Conservation (phyloP, 2,888 invertebrate species). For the Cosmorhoe ocellata region DNA sequence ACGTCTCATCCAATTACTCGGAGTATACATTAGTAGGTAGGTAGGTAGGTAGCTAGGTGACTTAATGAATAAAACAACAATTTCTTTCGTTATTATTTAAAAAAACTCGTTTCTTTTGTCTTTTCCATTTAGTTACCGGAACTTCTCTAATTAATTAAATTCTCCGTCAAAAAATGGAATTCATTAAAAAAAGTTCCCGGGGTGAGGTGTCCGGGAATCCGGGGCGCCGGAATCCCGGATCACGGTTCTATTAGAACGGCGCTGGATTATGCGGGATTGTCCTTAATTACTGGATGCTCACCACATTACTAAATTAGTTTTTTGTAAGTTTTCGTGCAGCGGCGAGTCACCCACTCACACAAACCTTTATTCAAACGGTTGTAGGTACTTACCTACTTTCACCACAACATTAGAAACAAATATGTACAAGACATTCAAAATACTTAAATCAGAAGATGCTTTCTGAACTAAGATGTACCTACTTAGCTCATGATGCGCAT, state of each 20-base stretch:
- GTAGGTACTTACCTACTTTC: too few relatives aligned
- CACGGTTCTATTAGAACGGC: constrained; percentile 63
- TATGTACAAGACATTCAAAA: too few relatives aligned
- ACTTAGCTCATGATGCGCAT: too few relatives aligned
- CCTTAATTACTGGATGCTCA: constrained; percentile 58
- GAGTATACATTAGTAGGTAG: too few relatives aligned
- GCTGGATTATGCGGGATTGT: constrained; percentile 61
- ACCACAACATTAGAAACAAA: too few relatives aligned
- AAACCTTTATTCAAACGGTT: too few relatives aligned
- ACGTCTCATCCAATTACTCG: constrained; percentile 15
- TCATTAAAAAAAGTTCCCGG: constrained; percentile 55
- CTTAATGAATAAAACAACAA: not conserved
- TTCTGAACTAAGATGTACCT: too few relatives aligned
- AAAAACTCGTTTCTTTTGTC: constrained; percentile 24
- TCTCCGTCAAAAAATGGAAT: constrained; percentile 60
- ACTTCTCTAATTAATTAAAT: constrained; percentile 58
- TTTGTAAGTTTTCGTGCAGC: constrained; percentile 35
- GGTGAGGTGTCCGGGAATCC: constrained; percentile 33
- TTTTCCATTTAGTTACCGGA: constrained; percentile 30
- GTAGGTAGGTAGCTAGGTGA: too few relatives aligned
- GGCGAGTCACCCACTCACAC: too few relatives aligned
- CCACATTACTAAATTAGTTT: constrained; percentile 47
- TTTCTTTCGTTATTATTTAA: constrained; percentile 15
- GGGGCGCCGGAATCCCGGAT: constrained; percentile 37
- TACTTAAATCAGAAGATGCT: too few relatives aligned